Evolutionary conservation across 2,113 vertebrate species (phyloP).

Genomic region (Aphyosemion australe): DNA sequence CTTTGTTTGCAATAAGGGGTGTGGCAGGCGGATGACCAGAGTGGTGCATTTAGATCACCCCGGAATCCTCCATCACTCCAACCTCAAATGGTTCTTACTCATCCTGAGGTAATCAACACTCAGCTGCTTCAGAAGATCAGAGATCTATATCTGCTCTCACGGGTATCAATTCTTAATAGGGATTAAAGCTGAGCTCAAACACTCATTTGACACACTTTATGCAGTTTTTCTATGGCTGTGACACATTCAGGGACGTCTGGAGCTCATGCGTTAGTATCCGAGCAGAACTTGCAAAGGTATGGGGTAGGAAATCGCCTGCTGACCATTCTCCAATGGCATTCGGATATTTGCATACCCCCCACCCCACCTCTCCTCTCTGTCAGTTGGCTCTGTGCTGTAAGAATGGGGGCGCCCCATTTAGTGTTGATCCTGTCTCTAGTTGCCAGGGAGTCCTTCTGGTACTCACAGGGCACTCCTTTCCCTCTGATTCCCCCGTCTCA

Average conservation of each 20-base stretch:
- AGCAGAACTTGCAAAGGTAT: slow-evolving; percentile 1
- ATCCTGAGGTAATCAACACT: slow-evolving; percentile 31
- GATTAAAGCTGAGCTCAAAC: slow-evolving; percentile 14
- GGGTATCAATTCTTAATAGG: slow-evolving; percentile 61
- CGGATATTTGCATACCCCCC: slow-evolving; percentile 31
- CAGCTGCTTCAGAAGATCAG: neutral
- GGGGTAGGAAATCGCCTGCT: neutral
- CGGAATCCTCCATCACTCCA: slow-evolving; percentile 12
- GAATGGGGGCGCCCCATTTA: slow-evolving; percentile 65
- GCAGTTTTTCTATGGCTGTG: neutral
- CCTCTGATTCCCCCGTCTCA: slow-evolving; percentile 22
- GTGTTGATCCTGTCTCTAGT: slow-evolving; percentile 62
- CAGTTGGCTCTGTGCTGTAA: slow-evolving; percentile 45
- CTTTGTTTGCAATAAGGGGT: slow-evolving; percentile 70
- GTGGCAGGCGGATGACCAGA: slow-evolving; percentile 63
- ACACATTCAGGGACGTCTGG: slow-evolving; percentile 36
- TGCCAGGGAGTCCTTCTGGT: slow-evolving; percentile 73
- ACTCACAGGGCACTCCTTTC: slow-evolving; percentile 60
- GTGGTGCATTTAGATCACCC: slow-evolving; percentile 45
- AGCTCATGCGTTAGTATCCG: slow-evolving; percentile 10
- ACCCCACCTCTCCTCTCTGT: slow-evolving; percentile 15
- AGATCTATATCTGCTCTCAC: slow-evolving; percentile 43
- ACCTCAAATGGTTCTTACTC: slow-evolving; percentile 38
- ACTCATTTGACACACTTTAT: neutral
- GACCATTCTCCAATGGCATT: slow-evolving; percentile 40